These are phyloP conservation scores for Pseudorhombus dupliciocellatus DNA, from an alignment of 2,113 vertebrate species.

Conservation along the genomic window DNA sequence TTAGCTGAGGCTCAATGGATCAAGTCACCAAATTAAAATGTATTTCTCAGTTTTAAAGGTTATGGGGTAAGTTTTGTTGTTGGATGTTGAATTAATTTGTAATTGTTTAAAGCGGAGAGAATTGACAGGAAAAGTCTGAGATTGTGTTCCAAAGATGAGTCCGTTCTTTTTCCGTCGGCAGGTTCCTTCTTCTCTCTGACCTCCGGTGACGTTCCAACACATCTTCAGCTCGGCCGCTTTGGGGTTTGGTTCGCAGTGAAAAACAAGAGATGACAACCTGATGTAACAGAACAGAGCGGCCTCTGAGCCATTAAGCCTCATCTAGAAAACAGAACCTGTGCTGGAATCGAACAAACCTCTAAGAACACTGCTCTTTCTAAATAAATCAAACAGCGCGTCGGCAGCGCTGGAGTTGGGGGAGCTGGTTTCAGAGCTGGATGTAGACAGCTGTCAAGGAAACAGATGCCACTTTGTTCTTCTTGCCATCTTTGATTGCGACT, in stretches of 20 bases:
- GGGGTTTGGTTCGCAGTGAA: neutral
- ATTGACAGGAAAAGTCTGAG: neutral
- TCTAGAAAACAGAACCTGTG: neutral
- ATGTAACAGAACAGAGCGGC: neutral
- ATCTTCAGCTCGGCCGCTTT: slow-evolving; percentile 5
- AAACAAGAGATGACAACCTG: neutral
- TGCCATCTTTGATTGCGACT: slow-evolving; percentile 23
- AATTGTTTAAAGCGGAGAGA: neutral
- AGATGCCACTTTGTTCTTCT: slow-evolving; percentile 34
- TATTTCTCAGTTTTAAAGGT: neutral
- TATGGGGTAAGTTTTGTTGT: neutral
- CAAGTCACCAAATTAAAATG: neutral
- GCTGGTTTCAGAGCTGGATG: slow-evolving; percentile 13
- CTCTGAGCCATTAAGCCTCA: neutral
- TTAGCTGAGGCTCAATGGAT: neutral
- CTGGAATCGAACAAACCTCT: neutral
- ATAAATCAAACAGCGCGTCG: neutral
- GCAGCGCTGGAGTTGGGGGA: slow-evolving; percentile 12
- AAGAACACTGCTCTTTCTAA: neutral
- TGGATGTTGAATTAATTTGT: neutral
- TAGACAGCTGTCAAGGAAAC: slow-evolving; percentile 59
- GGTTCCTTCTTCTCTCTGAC: slow-evolving; percentile 10
- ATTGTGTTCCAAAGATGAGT: slow-evolving; percentile 3
- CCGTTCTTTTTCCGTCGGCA: neutral
- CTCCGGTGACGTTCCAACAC: slow-evolving; percentile 7